phyloP scores from a whole-genome alignment of 2,888 invertebrate species.

The Torymus aiolomorphi region DNA sequence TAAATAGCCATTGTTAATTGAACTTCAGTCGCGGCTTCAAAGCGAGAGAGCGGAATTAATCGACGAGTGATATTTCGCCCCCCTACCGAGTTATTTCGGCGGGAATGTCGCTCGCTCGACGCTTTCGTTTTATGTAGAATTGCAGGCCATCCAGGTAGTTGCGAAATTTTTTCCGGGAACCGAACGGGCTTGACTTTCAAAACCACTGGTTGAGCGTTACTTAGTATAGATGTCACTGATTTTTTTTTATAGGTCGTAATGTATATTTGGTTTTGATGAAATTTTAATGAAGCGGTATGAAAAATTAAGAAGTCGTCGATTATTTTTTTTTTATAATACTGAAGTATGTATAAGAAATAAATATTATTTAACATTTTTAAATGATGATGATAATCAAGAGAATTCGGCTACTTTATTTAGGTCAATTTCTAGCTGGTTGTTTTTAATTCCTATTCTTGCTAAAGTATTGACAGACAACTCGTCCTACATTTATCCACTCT shows the following conservation, averaged over 20 bases:
- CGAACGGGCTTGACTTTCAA: too few relatives aligned
- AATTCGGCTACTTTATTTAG: not conserved
- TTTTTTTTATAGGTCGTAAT: too few relatives aligned
- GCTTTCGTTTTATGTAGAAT: not conserved
- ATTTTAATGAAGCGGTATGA: too few relatives aligned
- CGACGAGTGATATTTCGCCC: conserved; percentile 39
- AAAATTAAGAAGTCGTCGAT: too few relatives aligned
- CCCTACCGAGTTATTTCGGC: conserved; percentile 35
- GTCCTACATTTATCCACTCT: conserved; percentile 3
- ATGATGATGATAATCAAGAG: not conserved
- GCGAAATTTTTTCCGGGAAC: too few relatives aligned
- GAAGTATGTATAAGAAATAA: too few relatives aligned
- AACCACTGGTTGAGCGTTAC: too few relatives aligned
- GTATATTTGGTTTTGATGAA: too few relatives aligned
- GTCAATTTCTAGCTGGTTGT: conserved; percentile 4
- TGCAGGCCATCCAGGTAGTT: not conserved
- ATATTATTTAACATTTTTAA: not conserved
- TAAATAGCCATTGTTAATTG: conserved; percentile 51
- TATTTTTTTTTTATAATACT: too few relatives aligned
- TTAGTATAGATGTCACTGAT: too few relatives aligned
- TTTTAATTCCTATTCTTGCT: conserved; percentile 7
- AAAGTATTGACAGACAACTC: conserved; percentile 26
- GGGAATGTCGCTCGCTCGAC: conserved; percentile 41
- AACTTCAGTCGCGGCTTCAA: conserved; percentile 37
- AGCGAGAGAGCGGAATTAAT: conserved; percentile 38